These are phyloP conservation scores for Otolemur garnettii DNA, from an alignment of 2,113 vertebrate species.

Conservation along the genomic window DNA sequence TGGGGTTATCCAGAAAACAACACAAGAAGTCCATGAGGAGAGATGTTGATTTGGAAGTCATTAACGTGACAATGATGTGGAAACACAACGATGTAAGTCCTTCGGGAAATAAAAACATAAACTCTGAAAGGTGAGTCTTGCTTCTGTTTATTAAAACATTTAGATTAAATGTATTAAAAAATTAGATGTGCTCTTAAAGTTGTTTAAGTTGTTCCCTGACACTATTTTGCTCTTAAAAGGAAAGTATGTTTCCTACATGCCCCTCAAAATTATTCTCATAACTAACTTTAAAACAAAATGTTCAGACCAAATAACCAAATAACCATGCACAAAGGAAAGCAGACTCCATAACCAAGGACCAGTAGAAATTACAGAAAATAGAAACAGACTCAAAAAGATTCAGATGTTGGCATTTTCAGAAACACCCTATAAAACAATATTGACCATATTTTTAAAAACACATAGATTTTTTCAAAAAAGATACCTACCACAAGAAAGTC, in stretches of 20 bases:
- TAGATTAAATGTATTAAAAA: background rate
- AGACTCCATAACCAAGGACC: background rate
- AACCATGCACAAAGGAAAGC: conserved; percentile 20
- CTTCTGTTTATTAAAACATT: background rate
- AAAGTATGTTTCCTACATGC: background rate
- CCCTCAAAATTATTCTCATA: conserved; percentile 49
- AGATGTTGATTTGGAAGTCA: background rate
- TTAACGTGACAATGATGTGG: background rate
- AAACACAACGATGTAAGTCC: background rate
- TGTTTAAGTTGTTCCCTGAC: background rate
- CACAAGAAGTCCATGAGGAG: background rate
- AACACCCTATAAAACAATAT: background rate
- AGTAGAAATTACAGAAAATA: conserved; percentile 6
- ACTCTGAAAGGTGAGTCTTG: background rate
- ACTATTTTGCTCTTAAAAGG: background rate
- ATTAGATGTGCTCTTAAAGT: background rate
- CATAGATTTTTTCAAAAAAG: background rate
- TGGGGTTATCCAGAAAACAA: background rate
- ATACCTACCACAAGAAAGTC: background rate
- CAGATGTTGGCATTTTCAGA: background rate
- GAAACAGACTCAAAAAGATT: background rate
- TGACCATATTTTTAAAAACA: background rate
- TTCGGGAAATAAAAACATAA: background rate
- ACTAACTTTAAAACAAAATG: conserved; percentile 47
- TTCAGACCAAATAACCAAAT: conserved; percentile 8